Evolutionary conservation across 2,113 vertebrate species (phyloP).

Genomic region (Ptilonorhynchus violaceus): DNA sequence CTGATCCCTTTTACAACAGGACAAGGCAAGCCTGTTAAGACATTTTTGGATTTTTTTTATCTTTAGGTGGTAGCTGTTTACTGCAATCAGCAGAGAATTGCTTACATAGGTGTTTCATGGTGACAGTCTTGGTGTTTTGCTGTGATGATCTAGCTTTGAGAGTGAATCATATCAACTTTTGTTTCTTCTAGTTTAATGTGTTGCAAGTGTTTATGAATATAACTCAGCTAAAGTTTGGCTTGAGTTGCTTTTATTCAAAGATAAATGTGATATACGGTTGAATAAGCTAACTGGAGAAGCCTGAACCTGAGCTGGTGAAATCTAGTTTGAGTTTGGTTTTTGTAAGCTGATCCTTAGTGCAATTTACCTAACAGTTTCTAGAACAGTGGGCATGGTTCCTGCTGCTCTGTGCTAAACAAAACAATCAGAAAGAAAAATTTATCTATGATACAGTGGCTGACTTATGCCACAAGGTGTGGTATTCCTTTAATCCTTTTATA

Average conservation of each 20-base stretch:
- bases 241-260: neutral
- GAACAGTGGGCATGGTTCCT: neutral
- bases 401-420: neutral
- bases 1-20: neutral
- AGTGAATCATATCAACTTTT: neutral
- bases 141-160: neutral
- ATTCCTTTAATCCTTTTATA: constrained; percentile 36
- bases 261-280: neutral
- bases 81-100: neutral
- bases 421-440: neutral
- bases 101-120: neutral
- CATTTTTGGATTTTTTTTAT: neutral
- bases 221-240: neutral
- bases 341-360: neutral
- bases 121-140: neutral
- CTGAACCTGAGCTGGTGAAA: neutral
- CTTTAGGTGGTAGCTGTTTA: neutral
- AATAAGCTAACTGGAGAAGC: neutral
- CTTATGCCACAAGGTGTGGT: neutral
- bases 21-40: neutral
- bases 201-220: neutral
- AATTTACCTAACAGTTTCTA: neutral
- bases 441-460: neutral
- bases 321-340: neutral
- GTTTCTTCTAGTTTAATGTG: neutral